Evolutionary conservation across 1,140 invertebrate genomes (phyloP).

Genomic region (Chrysoperla carnea): DNA sequence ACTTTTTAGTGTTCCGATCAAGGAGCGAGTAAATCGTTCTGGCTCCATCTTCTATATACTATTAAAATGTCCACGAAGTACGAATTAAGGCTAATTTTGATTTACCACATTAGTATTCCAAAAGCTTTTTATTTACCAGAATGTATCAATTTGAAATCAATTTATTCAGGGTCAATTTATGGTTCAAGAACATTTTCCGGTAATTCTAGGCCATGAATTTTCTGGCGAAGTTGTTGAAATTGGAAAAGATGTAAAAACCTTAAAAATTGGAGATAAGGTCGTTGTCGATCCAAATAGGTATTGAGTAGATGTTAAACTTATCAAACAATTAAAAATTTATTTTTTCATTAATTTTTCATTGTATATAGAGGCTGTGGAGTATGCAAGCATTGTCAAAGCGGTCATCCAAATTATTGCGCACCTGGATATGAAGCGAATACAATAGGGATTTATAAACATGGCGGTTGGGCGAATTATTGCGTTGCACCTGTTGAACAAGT

Average conservation of each 20-base stretch:
- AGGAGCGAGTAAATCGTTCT: too few relatives aligned
- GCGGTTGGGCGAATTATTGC: constrained; percentile 46
- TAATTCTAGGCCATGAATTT: constrained; percentile 53
- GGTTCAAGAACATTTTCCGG: constrained; percentile 27
- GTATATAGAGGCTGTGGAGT: constrained; percentile 28
- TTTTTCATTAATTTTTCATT: too few relatives aligned
- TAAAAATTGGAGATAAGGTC: constrained; percentile 44
- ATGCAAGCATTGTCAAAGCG: constrained; percentile 37
- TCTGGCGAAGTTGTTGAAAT: constrained; percentile 37
- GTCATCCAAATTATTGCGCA: constrained; percentile 39
- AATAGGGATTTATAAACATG: constrained; percentile 42
- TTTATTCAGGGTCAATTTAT: constrained; percentile 44
- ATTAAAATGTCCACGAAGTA: too few relatives aligned
- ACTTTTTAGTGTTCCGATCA: too few relatives aligned
- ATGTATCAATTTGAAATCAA: too few relatives aligned
- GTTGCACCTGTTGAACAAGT: constrained; percentile 38
- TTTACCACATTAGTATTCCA: too few relatives aligned
- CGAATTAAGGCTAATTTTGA: too few relatives aligned
- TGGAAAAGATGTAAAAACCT: constrained; percentile 31
- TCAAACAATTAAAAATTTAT: constrained; percentile 1
- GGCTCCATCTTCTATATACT: too few relatives aligned
- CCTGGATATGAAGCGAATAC: constrained; percentile 38
- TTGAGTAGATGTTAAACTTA: constrained; percentile 1
- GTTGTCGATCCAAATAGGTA: constrained; percentile 47
- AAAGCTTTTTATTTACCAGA: too few relatives aligned